Percentiles rank a stretch among this genome's conserved stretches.
Conservation (phyloP, 1,140 invertebrate genomes). For the Galleria mellonella region DNA sequence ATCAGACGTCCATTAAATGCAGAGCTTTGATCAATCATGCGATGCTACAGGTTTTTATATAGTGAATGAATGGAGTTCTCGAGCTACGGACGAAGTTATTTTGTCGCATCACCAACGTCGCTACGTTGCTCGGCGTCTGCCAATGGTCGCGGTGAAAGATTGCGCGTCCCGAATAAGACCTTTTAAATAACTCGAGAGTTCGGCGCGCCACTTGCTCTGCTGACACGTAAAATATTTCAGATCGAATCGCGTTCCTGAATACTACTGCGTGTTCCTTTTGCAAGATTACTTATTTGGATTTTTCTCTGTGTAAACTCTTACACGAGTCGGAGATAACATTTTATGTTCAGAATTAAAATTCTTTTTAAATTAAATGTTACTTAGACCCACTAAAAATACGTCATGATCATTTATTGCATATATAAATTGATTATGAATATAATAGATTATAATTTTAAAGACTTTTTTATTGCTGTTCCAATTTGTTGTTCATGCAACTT, state of each 20-base stretch:
- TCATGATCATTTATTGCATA: too few relatives aligned
- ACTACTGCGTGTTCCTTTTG: constrained; percentile 11
- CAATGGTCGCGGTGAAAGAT: constrained; percentile 47
- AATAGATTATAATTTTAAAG: too few relatives aligned
- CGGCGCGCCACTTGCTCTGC: constrained; percentile 24
- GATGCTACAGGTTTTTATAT: constrained; percentile 54
- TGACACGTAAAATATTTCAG: constrained; percentile 42
- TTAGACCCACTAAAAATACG: too few relatives aligned
- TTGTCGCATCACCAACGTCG: constrained; percentile 24
- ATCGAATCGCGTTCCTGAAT: constrained; percentile 28
- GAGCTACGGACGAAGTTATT: constrained; percentile 46
- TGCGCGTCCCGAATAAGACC: constrained; percentile 47
- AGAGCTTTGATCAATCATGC: constrained; percentile 67
- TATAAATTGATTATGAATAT: too few relatives aligned
- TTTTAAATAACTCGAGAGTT: constrained; percentile 53
- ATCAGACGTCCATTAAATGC: constrained; percentile 38
- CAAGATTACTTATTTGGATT: not conserved
- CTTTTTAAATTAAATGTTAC: too few relatives aligned
- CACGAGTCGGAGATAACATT: too few relatives aligned
- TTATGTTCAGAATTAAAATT: too few relatives aligned
- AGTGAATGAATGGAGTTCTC: constrained; percentile 49
- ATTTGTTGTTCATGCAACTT: too few relatives aligned
- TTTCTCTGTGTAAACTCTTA: too few relatives aligned
- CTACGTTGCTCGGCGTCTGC: constrained; percentile 24
- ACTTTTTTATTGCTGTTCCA: too few relatives aligned